These are phyloP conservation scores for Molossus molossus DNA, from an alignment of 2,797 vertebrate species.

Conservation along the genomic window DNA sequence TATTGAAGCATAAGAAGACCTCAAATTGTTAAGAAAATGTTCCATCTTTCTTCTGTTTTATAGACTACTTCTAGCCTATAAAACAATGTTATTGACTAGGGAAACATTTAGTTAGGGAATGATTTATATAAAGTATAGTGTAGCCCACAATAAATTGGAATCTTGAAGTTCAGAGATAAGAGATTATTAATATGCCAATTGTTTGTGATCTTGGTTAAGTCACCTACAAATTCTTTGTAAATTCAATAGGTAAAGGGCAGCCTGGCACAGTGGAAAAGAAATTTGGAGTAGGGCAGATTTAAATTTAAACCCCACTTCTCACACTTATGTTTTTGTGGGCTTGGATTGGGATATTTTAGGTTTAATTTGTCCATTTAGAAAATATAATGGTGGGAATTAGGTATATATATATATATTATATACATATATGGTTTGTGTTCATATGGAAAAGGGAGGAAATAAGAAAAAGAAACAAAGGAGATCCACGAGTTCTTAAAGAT, in stretches of 20 bases:
- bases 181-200: background rate
- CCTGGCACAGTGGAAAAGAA: background rate
- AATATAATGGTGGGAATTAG: background rate
- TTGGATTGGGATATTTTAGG: background rate
- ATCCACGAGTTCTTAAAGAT: background rate
- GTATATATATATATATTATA: background rate
- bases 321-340: background rate
- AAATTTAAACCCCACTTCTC: constrained; percentile 38
- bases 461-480: background rate
- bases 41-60: constrained; percentile 1
- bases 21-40: background rate
- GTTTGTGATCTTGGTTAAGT: background rate
- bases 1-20: background rate
- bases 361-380: constrained; percentile 2
- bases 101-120: background rate
- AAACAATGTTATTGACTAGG: background rate
- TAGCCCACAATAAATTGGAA: background rate
- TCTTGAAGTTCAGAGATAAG: background rate
- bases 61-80: background rate
- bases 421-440: background rate
- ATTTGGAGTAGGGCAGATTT: background rate
- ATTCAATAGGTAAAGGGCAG: background rate
- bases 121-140: background rate
- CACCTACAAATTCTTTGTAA: background rate
- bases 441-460: background rate